A percentile compares a stretch with the other conserved stretches of the same genome.
phyloP scores from a whole-genome alignment of 2,888 invertebrate species.

The Thecophora atra region DNA sequence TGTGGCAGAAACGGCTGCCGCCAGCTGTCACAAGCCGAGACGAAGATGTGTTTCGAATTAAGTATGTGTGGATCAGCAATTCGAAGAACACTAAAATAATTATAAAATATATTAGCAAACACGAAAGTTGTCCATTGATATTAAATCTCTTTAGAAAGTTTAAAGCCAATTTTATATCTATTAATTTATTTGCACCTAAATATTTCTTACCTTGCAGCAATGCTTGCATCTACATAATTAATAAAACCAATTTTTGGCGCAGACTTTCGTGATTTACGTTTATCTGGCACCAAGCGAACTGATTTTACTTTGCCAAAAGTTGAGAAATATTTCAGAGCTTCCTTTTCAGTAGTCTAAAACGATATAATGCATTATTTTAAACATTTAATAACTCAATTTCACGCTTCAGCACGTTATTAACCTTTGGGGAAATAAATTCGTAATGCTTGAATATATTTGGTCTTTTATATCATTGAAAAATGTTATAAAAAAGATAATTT shows the following conservation, averaged over 20 bases:
- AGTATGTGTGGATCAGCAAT: slow-evolving; percentile 27
- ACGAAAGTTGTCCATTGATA: neutral
- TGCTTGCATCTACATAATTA: slow-evolving; percentile 31
- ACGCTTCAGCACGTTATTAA: neutral
- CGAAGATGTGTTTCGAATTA: slow-evolving; percentile 25
- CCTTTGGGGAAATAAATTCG: neutral
- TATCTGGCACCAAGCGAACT: slow-evolving; percentile 24
- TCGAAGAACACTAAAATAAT: slow-evolving; percentile 30
- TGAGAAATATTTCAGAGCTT: slow-evolving; percentile 33
- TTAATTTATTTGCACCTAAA: neutral
- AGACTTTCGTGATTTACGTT: slow-evolving; percentile 1
- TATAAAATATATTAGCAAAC: neutral
- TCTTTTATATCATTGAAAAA: no score
- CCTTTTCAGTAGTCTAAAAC: slow-evolving; percentile 30
- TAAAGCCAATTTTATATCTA: neutral
- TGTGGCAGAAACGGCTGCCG: slow-evolving; percentile 33
- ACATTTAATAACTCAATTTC: neutral
- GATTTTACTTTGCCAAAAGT: slow-evolving; percentile 37
- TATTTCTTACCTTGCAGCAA: slow-evolving; percentile 39
- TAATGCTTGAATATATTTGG: neutral
- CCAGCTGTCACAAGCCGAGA: slow-evolving; percentile 42
- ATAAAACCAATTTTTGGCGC: slow-evolving; percentile 39
- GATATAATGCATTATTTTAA: neutral
- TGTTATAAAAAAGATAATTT: no score
- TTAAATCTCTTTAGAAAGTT: neutral